Conservation (phyloP, 2,113 vertebrate species). For the Ceyx melanurus region DNA sequence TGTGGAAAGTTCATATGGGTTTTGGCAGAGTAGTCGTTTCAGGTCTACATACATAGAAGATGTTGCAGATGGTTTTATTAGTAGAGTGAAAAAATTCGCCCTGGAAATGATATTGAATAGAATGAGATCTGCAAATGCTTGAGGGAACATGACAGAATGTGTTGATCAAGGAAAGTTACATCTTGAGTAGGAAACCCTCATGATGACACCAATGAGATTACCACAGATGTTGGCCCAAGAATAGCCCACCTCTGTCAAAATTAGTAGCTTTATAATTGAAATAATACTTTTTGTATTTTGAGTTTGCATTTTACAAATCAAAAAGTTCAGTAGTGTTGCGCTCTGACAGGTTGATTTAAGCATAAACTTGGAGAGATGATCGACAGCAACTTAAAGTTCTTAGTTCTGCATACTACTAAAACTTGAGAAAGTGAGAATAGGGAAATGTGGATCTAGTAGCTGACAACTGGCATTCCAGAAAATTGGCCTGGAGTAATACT, state of each 20-base stretch:
- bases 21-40: not conserved
- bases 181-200: not conserved
- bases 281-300: not conserved
- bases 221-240: not conserved
- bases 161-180: not conserved
- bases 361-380: not conserved
- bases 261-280: not conserved
- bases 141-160: not conserved
- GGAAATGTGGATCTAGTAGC: not conserved
- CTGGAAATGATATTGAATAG: not conserved
- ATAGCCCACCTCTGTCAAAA: not conserved
- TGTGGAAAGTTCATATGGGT: not conserved
- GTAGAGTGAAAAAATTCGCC: not conserved
- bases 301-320: not conserved
- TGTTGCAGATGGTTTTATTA: not conserved
- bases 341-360: not conserved
- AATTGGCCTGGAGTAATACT: not conserved
- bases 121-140: not conserved
- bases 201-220: not conserved
- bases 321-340: not conserved
- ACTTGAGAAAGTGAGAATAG: conserved; percentile 24
- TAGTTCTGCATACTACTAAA: not conserved
- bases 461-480: not conserved
- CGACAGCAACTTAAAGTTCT: not conserved
- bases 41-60: not conserved